A percentile compares a stretch with the other conserved stretches of the same genome.
phyloP scores from a whole-genome alignment of 2,113 vertebrate species.

The Galbula dea region DNA sequence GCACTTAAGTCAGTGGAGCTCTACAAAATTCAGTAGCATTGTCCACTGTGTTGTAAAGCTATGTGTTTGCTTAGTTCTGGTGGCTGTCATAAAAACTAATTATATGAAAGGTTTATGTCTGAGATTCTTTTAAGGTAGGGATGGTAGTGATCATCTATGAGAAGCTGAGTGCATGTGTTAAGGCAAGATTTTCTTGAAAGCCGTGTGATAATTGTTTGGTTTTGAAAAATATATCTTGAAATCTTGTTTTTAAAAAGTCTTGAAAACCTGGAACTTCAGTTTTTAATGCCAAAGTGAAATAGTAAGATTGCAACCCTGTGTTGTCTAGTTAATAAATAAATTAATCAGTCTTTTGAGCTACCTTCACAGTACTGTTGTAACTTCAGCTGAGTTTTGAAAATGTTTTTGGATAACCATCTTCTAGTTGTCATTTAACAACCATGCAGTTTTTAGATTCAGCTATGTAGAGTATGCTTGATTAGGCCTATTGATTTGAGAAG shows the following conservation, averaged over 20 bases:
- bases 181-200: background rate
- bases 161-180: background rate
- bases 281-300: background rate
- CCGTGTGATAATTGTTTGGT: background rate
- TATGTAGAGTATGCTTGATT: background rate
- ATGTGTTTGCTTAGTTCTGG: rapidly evolving
- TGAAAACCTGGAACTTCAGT: background rate
- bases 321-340: background rate
- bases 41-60: background rate
- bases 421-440: background rate
- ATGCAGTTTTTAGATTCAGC: background rate
- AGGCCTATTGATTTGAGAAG: slow-evolving; percentile 32
- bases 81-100: background rate
- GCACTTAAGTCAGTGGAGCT: background rate
- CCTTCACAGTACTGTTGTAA: background rate
- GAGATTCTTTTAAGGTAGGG: background rate
- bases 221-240: background rate
- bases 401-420: background rate
- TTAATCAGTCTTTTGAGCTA: too few species aligned
- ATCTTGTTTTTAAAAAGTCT: background rate
- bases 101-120: background rate
- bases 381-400: background rate
- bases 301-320: background rate
- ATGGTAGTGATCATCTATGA: background rate
- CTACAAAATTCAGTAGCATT: background rate